phyloP scores from a whole-genome alignment of 2,113 vertebrate species.

The Zingel zingel region DNA sequence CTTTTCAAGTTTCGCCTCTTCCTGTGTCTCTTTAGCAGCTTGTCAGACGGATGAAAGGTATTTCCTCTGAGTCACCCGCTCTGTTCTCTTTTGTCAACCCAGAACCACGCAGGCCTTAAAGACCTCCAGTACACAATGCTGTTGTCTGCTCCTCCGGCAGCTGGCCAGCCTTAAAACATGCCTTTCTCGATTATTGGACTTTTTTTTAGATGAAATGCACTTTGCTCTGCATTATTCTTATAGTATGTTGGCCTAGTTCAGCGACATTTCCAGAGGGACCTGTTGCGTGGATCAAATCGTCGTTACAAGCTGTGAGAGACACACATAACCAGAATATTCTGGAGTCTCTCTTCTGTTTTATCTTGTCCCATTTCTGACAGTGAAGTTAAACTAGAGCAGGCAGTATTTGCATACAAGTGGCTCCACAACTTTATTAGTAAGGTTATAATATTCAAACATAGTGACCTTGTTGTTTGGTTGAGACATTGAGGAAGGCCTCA shows the following conservation, averaged over 20 bases:
- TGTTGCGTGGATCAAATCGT: constrained; percentile 11
- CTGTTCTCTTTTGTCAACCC: constrained; percentile 53
- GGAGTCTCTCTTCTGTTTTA: constrained; percentile 24
- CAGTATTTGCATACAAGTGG: not conserved
- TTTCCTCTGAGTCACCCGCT: constrained; percentile 81
- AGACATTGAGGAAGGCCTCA: not conserved
- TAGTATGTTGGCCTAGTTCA: constrained; percentile 65
- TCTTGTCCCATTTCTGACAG: constrained; percentile 57
- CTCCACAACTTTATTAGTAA: not conserved
- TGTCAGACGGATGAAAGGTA: constrained; percentile 74
- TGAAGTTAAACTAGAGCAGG: constrained; percentile 52
- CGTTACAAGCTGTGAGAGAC: constrained; percentile 48
- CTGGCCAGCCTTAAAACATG: constrained; percentile 31
- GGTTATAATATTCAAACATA: constrained; percentile 2
- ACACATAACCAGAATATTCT: constrained; percentile 41
- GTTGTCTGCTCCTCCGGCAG: constrained; percentile 20
- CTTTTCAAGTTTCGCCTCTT: constrained; percentile 63
- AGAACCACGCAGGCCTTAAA: constrained; percentile 35
- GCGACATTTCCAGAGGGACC: constrained; percentile 49
- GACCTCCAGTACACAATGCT: constrained; percentile 58
- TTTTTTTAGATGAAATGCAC: constrained; percentile 54
- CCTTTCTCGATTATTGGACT: constrained; percentile 56
- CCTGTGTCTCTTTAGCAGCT: constrained; percentile 66
- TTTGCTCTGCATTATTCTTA: constrained; percentile 47
- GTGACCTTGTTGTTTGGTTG: constrained; percentile 7